Base-by-base conservation (phyloP, 2,797 vertebrate genomes). In the Acipenser transmontanus region DNA sequence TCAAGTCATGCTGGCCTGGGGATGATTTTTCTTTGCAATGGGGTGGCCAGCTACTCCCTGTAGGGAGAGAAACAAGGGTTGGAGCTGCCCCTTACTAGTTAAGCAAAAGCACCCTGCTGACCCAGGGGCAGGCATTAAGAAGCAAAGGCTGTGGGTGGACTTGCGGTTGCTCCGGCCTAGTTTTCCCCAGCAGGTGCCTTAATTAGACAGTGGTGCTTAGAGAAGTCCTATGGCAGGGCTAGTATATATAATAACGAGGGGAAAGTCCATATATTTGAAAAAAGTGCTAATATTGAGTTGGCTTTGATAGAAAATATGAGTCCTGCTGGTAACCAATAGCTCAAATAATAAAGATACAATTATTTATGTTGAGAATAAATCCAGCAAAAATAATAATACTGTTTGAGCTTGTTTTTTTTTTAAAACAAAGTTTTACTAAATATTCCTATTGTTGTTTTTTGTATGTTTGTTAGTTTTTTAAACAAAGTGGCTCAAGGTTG, bases 121-220 rank as follows among this genome's bases (percentile, higher is more conserved):
- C 61, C 65, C 48, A 11, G 47, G 64, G 69, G 64, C 63, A 20
- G 66, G 66, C 69, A 61, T 64, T 67, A 65, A 70, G 61, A 60
- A 20, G 52, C 56, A 9, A 47, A 52, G 60, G 61, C 65, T 61
- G 62, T 66, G 50, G 66, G 66, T 6, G 62, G 59, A 62, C 49
- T 48, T 63, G 62, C 66, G 67, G 69, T 65, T 67, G 69, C 52
- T 62, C 61, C 52, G 14, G 65, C 70, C 62, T 64, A 63, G 66
- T 71, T 50, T 49, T 10, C 52, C 66, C 62, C 69, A 67, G 69
- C 69, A 71, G 62, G 69, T 51, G 60, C 49, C 62, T 65, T 63
- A 54, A 63, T 62, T 63, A 48, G 66, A 54, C 62, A n/a, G 62
- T 52, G 52, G 54, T 62, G 63, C 50, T 1, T 47, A 67, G 54